Conservation (phyloP, 2,888 invertebrate genomes). For the Cyrtodaria siliqua region DNA sequence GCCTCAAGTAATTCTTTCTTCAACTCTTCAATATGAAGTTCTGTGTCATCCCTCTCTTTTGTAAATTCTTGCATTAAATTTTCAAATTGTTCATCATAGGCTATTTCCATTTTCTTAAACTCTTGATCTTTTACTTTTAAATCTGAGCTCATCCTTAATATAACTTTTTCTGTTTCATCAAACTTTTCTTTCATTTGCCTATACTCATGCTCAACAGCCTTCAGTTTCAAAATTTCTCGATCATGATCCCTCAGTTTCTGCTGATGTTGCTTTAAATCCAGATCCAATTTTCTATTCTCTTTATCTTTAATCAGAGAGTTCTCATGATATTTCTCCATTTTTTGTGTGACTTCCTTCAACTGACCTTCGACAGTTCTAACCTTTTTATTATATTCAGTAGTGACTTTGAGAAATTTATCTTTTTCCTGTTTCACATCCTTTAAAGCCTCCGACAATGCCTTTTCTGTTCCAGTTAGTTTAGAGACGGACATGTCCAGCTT, state of each 20-base stretch:
- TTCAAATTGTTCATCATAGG: constrained; percentile 75
- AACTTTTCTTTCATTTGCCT: constrained; percentile 77
- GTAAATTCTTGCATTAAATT: constrained; percentile 83
- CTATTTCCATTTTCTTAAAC: constrained; percentile 72
- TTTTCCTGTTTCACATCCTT: constrained; percentile 80
- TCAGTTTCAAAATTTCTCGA: constrained; percentile 79
- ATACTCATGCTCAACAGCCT: constrained; percentile 80
- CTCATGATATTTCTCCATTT: constrained; percentile 77
- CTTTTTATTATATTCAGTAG: constrained; percentile 78
- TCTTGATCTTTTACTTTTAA: constrained; percentile 75
- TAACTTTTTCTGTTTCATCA: constrained; percentile 72
- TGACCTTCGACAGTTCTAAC: constrained; percentile 77
- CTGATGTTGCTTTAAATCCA: constrained; percentile 73
- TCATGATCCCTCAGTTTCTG: constrained; percentile 79
- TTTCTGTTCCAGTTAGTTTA: constrained; percentile 80
- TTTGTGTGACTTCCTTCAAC: constrained; percentile 73
- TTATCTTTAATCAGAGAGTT: constrained; percentile 75
- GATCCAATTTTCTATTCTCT: constrained; percentile 76
- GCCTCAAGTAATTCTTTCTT: constrained; percentile 91
- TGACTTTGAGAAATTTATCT: constrained; percentile 78
- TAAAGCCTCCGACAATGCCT: constrained; percentile 79
- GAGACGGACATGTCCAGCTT: constrained; percentile 81
- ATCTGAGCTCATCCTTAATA: constrained; percentile 62
- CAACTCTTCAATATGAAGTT: constrained; percentile 90
- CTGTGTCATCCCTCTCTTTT: constrained; percentile 79